These are phyloP conservation scores for Corythoichthys intestinalis DNA, from an alignment of 2,113 vertebrate genomes.

Conservation along the genomic window DNA sequence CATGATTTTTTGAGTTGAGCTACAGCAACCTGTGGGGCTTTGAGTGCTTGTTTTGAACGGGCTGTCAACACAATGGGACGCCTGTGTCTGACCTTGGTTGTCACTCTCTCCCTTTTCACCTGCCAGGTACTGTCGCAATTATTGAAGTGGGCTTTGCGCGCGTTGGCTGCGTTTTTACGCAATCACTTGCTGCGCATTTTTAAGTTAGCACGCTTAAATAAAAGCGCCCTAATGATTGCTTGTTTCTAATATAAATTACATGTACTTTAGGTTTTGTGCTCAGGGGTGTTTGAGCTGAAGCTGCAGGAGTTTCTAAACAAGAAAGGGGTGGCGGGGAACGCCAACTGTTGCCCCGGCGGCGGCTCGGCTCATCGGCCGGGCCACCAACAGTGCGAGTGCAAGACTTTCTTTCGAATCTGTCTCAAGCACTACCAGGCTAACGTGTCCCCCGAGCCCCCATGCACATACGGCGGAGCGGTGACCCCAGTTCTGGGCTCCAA, in stretches of 20 bases:
- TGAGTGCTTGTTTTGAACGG: conserved; percentile 56
- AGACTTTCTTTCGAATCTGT: conserved; percentile 96
- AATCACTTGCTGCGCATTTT: background rate
- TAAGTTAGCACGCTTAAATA: background rate
- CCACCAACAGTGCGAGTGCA: conserved; percentile 90
- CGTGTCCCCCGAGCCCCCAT: conserved; percentile 94
- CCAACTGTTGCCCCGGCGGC: conserved; percentile 84
- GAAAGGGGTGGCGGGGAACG: conserved; percentile 85
- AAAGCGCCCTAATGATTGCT: background rate
- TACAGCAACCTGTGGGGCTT: conserved; percentile 52
- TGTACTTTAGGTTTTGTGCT: conserved; percentile 79
- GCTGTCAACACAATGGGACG: conserved; percentile 84
- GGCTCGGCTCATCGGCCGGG: conserved; percentile 61
- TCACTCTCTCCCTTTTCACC: conserved; percentile 78
- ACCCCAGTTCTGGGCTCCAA: conserved; percentile 94
- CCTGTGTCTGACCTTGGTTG: conserved; percentile 77
- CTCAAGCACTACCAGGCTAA: conserved; percentile 96
- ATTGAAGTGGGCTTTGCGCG: background rate
- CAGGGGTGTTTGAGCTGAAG: conserved; percentile 95
- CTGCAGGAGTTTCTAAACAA: conserved; percentile 97
- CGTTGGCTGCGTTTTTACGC: background rate
- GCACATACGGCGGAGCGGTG: conserved; percentile 92
- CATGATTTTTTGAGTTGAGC: conserved; percentile 72
- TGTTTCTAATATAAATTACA: conserved; percentile 2
- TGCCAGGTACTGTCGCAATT: conserved; percentile 79